Evolutionary conservation across 2,113 vertebrate species (phyloP).

Genomic region (Colinus virginianus): DNA sequence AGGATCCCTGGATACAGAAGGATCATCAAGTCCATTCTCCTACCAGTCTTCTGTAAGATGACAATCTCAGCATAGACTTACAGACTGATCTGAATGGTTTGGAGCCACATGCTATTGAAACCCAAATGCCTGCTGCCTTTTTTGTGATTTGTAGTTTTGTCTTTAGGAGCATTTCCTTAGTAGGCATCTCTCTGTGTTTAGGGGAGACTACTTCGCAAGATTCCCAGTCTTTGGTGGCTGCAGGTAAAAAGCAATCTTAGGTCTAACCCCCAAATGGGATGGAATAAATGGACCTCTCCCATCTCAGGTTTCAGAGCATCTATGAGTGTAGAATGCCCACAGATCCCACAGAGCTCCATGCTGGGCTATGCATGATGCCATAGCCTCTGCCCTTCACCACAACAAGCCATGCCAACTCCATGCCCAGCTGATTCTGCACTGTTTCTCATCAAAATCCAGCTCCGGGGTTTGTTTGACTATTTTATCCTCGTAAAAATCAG

Average conservation of each 20-base stretch:
- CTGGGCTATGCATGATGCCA: neutral
- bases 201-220: neutral
- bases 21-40: neutral
- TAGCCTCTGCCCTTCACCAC: neutral
- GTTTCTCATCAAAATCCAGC: conserved; percentile 55
- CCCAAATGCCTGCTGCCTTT: neutral
- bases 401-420: neutral
- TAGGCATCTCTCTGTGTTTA: neutral
- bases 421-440: conserved; percentile 1
- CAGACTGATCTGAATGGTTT: neutral
- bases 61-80: neutral
- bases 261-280: neutral
- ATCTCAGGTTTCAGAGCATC: neutral
- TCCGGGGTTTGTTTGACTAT: conserved; percentile 17
- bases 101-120: neutral
- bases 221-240: neutral
- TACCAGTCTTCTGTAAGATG: neutral
- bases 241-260: neutral
- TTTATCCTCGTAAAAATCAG: conserved; percentile 46
- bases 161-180: neutral
- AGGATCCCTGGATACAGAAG: neutral
- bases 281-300: neutral
- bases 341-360: neutral
- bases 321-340: accelerated
- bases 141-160: too few relatives aligned